These are phyloP conservation scores for Anguilla pacifica DNA, from an alignment of 2,797 vertebrate genomes.

Conservation along the genomic window DNA sequence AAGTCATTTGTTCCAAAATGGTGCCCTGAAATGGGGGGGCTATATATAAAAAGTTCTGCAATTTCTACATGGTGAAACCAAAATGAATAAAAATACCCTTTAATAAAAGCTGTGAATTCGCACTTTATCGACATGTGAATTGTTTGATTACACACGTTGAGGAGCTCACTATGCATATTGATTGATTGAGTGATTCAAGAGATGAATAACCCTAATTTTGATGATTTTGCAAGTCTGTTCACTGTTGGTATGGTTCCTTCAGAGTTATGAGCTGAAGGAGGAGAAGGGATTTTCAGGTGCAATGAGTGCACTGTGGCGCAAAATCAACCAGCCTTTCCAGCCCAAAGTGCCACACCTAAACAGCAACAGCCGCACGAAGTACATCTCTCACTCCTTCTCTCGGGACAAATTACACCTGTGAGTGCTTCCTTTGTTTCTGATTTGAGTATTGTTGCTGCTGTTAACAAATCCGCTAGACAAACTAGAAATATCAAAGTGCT, in stretches of 20 bases:
- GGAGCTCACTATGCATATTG: not conserved
- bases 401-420: constrained; percentile 95
- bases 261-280: constrained; percentile 92
- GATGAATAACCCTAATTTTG: not conserved
- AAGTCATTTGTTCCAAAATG: no score
- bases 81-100: no score
- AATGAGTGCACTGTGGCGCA: constrained; percentile 80
- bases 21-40: no score
- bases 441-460: not conserved
- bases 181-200: not conserved
- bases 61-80: no score
- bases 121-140: no score
- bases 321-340: constrained; percentile 86
- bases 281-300: constrained; percentile 81
- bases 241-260: constrained; percentile 35
- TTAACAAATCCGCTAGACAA: not conserved
- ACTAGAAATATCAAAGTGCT: not conserved
- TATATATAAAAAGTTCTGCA: no score
- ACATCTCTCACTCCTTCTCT: constrained; percentile 83
- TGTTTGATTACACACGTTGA: not conserved
- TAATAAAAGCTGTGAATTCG: no score
- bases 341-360: constrained; percentile 82
- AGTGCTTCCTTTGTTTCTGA: constrained; percentile 59
- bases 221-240: no score
- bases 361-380: constrained; percentile 70